A percentile compares a stretch with the other conserved stretches of the same genome.
Conservation (phyloP, 2,797 vertebrate genomes). For the Parotocinclus haroldoi region DNA sequence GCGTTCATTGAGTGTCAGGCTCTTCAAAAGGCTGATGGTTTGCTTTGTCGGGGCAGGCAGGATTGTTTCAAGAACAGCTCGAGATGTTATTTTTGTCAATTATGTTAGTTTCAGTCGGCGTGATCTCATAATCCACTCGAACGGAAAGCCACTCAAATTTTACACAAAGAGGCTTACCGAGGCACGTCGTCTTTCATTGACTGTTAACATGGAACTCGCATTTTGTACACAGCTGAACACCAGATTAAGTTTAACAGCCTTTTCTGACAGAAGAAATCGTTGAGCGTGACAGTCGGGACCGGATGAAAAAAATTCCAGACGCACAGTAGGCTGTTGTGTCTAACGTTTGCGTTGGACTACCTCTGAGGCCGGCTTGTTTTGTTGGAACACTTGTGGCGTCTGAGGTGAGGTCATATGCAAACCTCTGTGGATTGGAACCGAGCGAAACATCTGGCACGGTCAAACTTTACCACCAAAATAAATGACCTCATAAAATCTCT, state of each 20-base stretch:
- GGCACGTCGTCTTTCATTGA: slow-evolving; percentile 23
- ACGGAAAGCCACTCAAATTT: slow-evolving; percentile 23
- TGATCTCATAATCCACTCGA: slow-evolving; percentile 33
- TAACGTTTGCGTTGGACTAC: slow-evolving; percentile 53
- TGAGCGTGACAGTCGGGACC: slow-evolving; percentile 46
- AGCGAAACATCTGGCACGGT: slow-evolving; percentile 60
- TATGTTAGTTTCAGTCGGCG: slow-evolving; percentile 14
- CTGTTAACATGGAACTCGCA: slow-evolving; percentile 11
- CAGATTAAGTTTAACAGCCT: slow-evolving; percentile 43
- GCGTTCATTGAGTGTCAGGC: slow-evolving; percentile 28
- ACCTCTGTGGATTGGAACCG: slow-evolving; percentile 63
- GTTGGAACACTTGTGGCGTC: slow-evolving; percentile 57
- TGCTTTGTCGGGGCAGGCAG: slow-evolving; percentile 17
- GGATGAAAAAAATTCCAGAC: slow-evolving; percentile 58
- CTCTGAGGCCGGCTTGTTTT: slow-evolving; percentile 68
- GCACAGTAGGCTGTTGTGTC: slow-evolving; percentile 55
- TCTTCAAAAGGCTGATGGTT: slow-evolving; percentile 22
- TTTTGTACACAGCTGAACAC: slow-evolving; percentile 30
- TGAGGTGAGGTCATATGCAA: slow-evolving; percentile 73
- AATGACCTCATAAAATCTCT: slow-evolving; percentile 71
- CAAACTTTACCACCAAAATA: slow-evolving; percentile 64
- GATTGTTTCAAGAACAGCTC: slow-evolving; percentile 16
- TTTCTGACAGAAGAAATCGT: slow-evolving; percentile 34
- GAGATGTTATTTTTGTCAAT: slow-evolving; percentile 23
- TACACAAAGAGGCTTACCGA: slow-evolving; percentile 24